Evolutionary conservation across 2,888 invertebrate species (phyloP), one percentile per base, ranked within the genome.

Genomic region (Eupithecia subumbrata): DNA sequence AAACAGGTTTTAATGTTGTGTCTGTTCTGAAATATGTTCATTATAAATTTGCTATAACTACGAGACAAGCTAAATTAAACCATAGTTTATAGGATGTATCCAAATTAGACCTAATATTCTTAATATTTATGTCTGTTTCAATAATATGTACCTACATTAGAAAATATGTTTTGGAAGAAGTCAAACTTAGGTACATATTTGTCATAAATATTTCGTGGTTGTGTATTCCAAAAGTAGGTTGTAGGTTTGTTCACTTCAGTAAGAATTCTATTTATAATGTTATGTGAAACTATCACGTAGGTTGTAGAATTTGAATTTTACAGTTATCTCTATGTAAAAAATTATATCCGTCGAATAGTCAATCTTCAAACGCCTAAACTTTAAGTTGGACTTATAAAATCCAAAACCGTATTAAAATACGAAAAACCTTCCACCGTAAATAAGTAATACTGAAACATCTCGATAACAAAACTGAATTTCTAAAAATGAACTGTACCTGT

Each of bases 401-500:
- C 22, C 56, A 22, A 56, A 56, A 56, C 22, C 43, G 14, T 43
- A 14, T 43, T 52, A 18, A 52, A 48, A n/a, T 52, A n/a, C 22
- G n/a, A 52, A n/a, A 56, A 56, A 12, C 11, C 12, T 22, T 9
- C 0, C 22, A 22, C 11, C 56, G 22, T 22, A 56, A 56, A 56
- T 56, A 56, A 22, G 12, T n/a, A n/a, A n/a, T 3, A 52, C 52
- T n/a, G 5, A 52, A 18, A 52, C 3, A n/a, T 52, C n/a, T 52
- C 43, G 4, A 56, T 22, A 22, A 56, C 22, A 56, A 11, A 56
- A 56, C 22, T 11, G 56, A 56, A 52, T n/a, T 52, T 56, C 22
- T 56, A 56, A 22, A 56, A 52, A 48, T n/a, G 16, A 69, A 63
- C 40, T 52, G 63, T 72, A 67, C 16, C 75, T 72, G 75, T 64